These are phyloP conservation scores for Drosophila dunni DNA, from an alignment of 1,140 invertebrate genomes.

Conservation along the genomic window DNA sequence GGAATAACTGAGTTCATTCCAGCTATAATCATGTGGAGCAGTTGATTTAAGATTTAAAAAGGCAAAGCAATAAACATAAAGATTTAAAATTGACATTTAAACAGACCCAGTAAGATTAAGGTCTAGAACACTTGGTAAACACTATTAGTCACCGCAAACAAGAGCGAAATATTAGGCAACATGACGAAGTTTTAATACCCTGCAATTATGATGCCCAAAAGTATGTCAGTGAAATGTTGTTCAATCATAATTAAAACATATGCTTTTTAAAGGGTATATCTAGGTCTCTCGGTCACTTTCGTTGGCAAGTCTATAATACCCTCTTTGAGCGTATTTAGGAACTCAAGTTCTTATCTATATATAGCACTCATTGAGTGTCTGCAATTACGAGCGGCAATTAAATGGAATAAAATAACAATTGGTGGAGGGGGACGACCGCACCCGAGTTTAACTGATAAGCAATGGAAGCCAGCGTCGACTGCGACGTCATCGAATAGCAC, in stretches of 20 bases:
- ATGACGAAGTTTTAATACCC: no score
- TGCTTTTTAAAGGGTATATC: no score
- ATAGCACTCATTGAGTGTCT: slow-evolving; percentile 5
- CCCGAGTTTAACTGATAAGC: slow-evolving; percentile 42
- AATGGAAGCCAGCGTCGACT: neutral
- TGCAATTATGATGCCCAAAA: no score
- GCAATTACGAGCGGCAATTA: slow-evolving; percentile 25
- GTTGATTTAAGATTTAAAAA: neutral
- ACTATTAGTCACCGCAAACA: neutral
- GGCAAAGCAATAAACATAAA: neutral
- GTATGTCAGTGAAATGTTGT: no score
- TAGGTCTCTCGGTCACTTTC: no score
- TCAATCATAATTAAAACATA: no score
- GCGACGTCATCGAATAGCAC: slow-evolving; percentile 48
- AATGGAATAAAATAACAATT: slow-evolving; percentile 35
- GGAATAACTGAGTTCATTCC: slow-evolving; percentile 24
- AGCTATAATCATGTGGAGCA: slow-evolving; percentile 24
- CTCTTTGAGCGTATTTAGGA: no score
- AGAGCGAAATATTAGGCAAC: no score
- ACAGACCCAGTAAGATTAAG: no score
- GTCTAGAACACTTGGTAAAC: no score
- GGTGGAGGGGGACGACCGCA: slow-evolving; percentile 7
- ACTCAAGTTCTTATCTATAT: no score
- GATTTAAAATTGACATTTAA: neutral
- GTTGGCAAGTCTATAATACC: no score